Evolutionary conservation across 2,113 vertebrate genomes (phyloP).

Genomic region (Daphoenositta chrysoptera): DNA sequence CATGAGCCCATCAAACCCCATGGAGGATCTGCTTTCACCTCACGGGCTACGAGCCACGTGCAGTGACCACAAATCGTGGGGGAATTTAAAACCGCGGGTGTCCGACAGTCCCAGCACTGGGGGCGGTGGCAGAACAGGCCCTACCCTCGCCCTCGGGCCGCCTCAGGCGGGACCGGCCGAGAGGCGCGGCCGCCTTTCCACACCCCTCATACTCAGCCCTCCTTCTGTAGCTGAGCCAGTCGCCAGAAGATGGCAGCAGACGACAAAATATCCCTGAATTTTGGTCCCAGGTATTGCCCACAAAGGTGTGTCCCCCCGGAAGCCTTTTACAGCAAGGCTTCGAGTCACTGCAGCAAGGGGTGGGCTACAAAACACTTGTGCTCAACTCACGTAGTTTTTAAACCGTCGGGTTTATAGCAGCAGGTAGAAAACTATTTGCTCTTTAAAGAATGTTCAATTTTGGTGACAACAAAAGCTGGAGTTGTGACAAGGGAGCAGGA

Average conservation of each 20-base stretch:
- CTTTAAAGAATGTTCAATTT: neutral
- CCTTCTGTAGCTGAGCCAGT: neutral
- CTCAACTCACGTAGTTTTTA: neutral
- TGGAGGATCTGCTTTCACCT: rapidly evolving
- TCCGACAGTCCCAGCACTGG: rapidly evolving
- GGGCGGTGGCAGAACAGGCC: rapidly evolving
- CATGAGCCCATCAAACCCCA: neutral
- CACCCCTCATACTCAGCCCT: rapidly evolving
- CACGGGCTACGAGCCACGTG: rapidly evolving
- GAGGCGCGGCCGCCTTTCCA: neutral
- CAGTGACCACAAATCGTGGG: rapidly evolving
- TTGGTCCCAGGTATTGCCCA: too few relatives aligned
- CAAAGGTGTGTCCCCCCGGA: rapidly evolving
- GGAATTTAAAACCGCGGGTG: neutral
- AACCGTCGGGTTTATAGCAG: neutral
- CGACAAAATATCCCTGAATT: neutral
- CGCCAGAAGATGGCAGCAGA: conserved; percentile 31
- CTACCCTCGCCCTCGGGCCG: rapidly evolving
- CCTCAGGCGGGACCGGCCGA: neutral
- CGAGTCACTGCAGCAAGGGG: neutral
- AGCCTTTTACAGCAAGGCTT: neutral
- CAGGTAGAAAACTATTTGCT: neutral
- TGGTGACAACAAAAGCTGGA: neutral
- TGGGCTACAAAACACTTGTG: neutral
- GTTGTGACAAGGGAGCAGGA: rapidly evolving